phyloP scores from a whole-genome alignment of 1,140 invertebrate species.

The Aphidius gifuensis region DNA sequence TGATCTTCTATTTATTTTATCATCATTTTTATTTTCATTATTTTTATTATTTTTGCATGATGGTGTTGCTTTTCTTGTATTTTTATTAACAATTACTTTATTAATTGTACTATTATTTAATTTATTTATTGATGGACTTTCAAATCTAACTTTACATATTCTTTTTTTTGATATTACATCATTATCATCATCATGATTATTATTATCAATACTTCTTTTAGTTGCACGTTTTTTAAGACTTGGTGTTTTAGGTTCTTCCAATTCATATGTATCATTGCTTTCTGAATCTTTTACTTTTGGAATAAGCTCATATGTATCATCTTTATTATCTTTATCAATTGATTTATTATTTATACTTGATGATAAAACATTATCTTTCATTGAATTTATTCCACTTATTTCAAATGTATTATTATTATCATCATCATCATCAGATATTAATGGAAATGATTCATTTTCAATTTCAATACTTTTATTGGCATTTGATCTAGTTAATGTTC shows the following conservation, averaged over 20 bases:
- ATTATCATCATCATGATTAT: slow-evolving; percentile 8
- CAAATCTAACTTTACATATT: slow-evolving; percentile 34
- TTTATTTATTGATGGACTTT: slow-evolving; percentile 16
- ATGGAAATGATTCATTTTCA: slow-evolving; percentile 31
- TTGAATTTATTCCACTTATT: slow-evolving; percentile 25
- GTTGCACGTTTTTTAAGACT: slow-evolving; percentile 18
- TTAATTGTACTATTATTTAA: background rate
- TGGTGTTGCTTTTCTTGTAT: slow-evolving; percentile 15
- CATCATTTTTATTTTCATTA: slow-evolving; percentile 6
- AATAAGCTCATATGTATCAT: slow-evolving; percentile 29
- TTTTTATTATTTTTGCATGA: background rate
- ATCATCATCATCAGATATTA: slow-evolving; percentile 25
- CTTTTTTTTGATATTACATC: slow-evolving; percentile 26
- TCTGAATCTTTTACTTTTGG: slow-evolving; percentile 19
- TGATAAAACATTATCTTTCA: slow-evolving; percentile 8
- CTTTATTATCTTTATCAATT: slow-evolving; percentile 7
- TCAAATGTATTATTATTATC: slow-evolving; percentile 23
- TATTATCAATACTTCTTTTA: slow-evolving; percentile 18
- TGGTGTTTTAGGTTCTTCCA: slow-evolving; percentile 35
- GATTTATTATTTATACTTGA: background rate
- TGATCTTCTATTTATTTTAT: slow-evolving; percentile 21
- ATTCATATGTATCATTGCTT: slow-evolving; percentile 31
- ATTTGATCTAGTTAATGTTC: slow-evolving; percentile 3
- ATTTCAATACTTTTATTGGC: slow-evolving; percentile 14
- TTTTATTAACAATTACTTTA: background rate